phyloP scores from a whole-genome alignment of 2,797 vertebrate species.

The Ceryle rudis region DNA sequence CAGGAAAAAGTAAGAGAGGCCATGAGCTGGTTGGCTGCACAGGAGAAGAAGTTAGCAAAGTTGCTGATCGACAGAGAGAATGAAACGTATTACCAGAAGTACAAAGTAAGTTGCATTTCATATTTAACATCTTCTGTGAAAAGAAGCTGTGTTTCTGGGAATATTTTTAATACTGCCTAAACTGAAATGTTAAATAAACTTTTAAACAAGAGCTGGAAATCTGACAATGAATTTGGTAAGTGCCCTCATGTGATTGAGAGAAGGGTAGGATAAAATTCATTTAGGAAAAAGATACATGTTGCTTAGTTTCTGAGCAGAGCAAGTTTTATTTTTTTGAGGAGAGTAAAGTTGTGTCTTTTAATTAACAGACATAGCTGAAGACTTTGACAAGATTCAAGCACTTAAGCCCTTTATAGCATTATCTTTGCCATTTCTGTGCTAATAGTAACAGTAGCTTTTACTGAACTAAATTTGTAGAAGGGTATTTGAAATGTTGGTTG shows the following conservation, averaged over 20 bases:
- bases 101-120: constrained; percentile 80
- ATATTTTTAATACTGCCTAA: not conserved
- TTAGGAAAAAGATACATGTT: not conserved
- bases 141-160: not conserved
- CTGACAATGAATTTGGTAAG: not conserved
- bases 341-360: not conserved
- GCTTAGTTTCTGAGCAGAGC: not conserved
- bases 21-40: constrained; percentile 85
- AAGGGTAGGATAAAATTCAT: not conserved
- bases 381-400: not conserved
- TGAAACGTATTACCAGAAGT: constrained; percentile 86
- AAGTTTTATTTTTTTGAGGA: not conserved
- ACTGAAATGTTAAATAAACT: not conserved
- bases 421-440: not conserved
- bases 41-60: constrained; percentile 86
- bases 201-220: not conserved
- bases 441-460: not conserved
- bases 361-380: not conserved
- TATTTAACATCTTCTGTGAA: not conserved
- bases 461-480: not conserved
- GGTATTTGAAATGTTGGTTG: not conserved
- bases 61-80: constrained; percentile 84
- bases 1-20: constrained; percentile 85
- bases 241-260: not conserved
- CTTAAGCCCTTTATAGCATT: not conserved